phyloP scores from a whole-genome alignment of 2,888 invertebrate species.

The Agrochola lychnidis region DNA sequence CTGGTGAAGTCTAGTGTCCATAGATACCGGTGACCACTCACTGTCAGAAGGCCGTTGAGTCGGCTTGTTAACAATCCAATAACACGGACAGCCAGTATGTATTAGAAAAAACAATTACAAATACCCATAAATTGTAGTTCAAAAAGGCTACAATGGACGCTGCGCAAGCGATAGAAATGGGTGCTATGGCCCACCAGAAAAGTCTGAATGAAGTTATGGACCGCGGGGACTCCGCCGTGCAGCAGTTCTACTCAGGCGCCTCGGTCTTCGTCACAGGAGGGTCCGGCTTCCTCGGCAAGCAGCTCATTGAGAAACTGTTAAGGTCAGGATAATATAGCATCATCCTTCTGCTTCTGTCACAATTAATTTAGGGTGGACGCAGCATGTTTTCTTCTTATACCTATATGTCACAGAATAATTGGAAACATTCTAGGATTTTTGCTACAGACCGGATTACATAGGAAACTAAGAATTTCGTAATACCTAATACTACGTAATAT shows the following conservation, averaged over 20 bases:
- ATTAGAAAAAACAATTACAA: background rate
- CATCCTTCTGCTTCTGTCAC: background rate
- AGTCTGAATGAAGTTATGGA: constrained; percentile 22
- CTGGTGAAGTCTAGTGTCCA: background rate
- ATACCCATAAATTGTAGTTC: background rate
- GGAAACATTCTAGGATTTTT: background rate
- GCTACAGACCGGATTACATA: too few relatives aligned
- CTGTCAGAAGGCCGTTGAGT: background rate
- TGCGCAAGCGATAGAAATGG: background rate
- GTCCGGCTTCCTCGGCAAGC: constrained; percentile 92
- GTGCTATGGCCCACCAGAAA: background rate
- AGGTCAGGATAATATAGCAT: background rate
- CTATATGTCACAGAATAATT: background rate
- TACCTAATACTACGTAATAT: background rate
- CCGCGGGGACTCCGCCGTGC: constrained; percentile 73
- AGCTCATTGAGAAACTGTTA: constrained; percentile 21
- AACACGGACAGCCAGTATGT: background rate
- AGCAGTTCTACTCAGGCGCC: constrained; percentile 88
- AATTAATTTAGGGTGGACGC: background rate
- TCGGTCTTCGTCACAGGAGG: constrained; percentile 94
- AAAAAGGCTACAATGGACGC: background rate
- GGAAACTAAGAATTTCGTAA: background rate
- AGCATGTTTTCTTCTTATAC: background rate
- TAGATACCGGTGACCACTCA: background rate
- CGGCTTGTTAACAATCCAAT: background rate